phyloP scores from a whole-genome alignment of 2,797 vertebrate species.

The Bufotes viridis region DNA sequence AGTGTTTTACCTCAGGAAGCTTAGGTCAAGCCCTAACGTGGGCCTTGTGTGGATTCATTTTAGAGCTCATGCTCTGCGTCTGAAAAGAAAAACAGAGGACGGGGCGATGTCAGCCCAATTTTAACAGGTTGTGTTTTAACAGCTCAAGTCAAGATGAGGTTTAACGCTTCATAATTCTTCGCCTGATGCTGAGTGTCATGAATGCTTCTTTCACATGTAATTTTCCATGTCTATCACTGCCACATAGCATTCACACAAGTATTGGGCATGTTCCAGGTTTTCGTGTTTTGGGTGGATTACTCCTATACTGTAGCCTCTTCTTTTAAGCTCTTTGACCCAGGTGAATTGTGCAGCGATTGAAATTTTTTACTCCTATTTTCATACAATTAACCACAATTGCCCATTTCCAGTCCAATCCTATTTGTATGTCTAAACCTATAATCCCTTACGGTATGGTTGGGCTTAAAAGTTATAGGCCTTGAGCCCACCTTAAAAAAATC shows the following conservation, averaged over 20 bases:
- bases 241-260: background rate
- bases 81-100: constrained; percentile 56
- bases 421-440: constrained; percentile 50
- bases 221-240: constrained; percentile 9
- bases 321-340: constrained; percentile 35
- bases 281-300: background rate
- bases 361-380: constrained; percentile 39
- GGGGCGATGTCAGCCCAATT: constrained; percentile 24
- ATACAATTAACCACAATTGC: constrained; percentile 46
- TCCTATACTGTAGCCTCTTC: constrained; percentile 7
- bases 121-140: constrained; percentile 50
- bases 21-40: constrained; percentile 57
- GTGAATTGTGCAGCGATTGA: constrained; percentile 36
- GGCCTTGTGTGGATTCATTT: constrained; percentile 51
- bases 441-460: constrained; percentile 30
- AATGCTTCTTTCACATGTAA: constrained; percentile 40
- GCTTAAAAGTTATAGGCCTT: too few relatives aligned
- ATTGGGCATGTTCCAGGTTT: background rate
- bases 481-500: too few relatives aligned
- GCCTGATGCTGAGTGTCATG: constrained; percentile 30
- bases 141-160: constrained; percentile 45
- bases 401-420: constrained; percentile 44
- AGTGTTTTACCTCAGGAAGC: constrained; percentile 58
- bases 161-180: constrained; percentile 38
- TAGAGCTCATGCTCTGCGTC: constrained; percentile 38